Evolutionary conservation across 2,113 vertebrate genomes (phyloP), one percentile per base, ranked within the genome.

Genomic region (Eretmodus cyanostictus): DNA sequence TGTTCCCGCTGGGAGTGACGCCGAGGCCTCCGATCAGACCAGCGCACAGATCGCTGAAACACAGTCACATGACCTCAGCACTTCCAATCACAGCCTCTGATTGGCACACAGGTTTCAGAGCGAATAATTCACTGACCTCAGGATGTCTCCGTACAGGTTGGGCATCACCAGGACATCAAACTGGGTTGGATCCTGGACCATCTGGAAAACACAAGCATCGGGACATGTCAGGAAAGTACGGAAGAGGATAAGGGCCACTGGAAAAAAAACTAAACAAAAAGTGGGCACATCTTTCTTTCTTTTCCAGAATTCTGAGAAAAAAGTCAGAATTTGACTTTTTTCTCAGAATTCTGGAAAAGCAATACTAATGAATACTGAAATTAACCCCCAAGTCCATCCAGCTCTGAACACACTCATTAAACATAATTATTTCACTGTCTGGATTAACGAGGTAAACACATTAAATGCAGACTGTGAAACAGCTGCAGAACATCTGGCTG

Each of bases 161-260:
- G 98, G 98, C 98, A 99, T 99, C 8, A 99, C 98, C 3, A 99
- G 97, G 16, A 99, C 98, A 85, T 99, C 98, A 86, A 99, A 99
- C 68, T 98, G 96, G 86, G 97, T 97, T 0, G 98, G 98, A 88
- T 99, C 98, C 93, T 99, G 98, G 85, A 99, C 98, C 98, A 99
- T 99, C 98, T 99, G 92, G 9, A 5, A 12, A 82, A 79, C 63
- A 54, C 4, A 27, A 22, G 14, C 49, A 81, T 12, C 14, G 10
- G 66, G 8, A 54, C 9, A 4, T 13, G 17, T 8, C 73, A 83
- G 42, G 29, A 34, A 63, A 34, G 59, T 34, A 63, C 5, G 1
- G 59, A 63, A 0, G 29, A 34, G 1, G 29, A 59, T 59, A 59
- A 59, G 5, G 55, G 27, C 55, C 55, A 1, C 1, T 9, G 27